These are phyloP conservation scores for Rhinoptilus africanus DNA, from an alignment of 2,113 vertebrate genomes.

Conservation along the genomic window DNA sequence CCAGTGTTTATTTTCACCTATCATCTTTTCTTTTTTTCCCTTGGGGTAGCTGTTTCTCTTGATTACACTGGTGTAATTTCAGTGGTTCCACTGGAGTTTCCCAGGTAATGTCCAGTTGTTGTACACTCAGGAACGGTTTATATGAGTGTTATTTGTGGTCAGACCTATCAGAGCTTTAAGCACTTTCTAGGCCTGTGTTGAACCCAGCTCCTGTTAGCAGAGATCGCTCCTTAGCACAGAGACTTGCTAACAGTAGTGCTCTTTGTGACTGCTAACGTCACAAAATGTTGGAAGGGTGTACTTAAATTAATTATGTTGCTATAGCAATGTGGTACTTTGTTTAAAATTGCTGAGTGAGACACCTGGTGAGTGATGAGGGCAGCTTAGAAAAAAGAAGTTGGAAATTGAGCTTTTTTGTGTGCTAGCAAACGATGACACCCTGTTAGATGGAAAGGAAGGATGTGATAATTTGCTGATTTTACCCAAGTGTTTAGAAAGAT, in stretches of 20 bases:
- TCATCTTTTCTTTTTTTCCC: background rate
- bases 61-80: background rate
- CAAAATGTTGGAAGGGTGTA: background rate
- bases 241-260: background rate
- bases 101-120: background rate
- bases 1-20: background rate
- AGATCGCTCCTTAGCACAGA: background rate
- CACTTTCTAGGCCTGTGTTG: background rate
- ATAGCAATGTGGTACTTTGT: background rate
- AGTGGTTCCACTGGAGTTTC: background rate
- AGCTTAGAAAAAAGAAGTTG: background rate
- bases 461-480: constrained; percentile 7
- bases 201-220: background rate
- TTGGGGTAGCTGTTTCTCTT: background rate
- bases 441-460: background rate
- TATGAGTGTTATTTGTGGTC: background rate
- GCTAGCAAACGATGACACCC: background rate
- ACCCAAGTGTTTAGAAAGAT: background rate
- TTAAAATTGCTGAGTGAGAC: background rate
- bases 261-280: background rate
- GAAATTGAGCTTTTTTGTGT: background rate
- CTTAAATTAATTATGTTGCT: background rate
- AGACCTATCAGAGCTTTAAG: background rate
- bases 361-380: background rate
- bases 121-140: background rate